Evolutionary conservation across 1,140 invertebrate genomes (phyloP).

Genomic region (Drosophila repletoides): DNA sequence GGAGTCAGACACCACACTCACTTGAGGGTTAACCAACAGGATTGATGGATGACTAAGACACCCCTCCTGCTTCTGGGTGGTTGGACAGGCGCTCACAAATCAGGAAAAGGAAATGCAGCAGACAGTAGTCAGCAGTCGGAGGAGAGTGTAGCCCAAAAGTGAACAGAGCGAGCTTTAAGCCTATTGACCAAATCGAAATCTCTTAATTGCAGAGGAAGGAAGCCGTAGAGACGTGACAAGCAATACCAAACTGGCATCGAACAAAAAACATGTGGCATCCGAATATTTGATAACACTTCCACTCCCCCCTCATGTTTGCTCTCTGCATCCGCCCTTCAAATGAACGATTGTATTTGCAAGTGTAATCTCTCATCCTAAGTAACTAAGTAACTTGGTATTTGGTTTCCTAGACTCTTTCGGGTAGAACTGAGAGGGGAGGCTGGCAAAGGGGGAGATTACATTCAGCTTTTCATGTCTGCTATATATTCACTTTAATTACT

Average conservation of each 20-base stretch:
- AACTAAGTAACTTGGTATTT: too few species aligned
- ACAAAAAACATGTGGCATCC: slow-evolving; percentile 39
- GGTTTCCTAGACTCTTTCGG: too few species aligned
- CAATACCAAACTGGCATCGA: slow-evolving; percentile 28
- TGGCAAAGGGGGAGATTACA: background rate
- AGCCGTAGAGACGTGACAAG: slow-evolving; percentile 56
- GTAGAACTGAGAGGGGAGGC: background rate
- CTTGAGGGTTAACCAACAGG: slow-evolving; percentile 22
- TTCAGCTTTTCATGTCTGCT: background rate
- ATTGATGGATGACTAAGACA: slow-evolving; percentile 55
- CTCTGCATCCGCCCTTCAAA: background rate
- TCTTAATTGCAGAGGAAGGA: slow-evolving; percentile 65
- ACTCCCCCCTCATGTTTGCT: background rate
- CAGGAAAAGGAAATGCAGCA: slow-evolving; percentile 43
- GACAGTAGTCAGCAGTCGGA: slow-evolving; percentile 22
- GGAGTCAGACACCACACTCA: background rate
- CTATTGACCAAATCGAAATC: slow-evolving; percentile 24
- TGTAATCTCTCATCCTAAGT: slow-evolving; percentile 28
- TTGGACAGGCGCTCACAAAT: slow-evolving; percentile 1
- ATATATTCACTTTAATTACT: background rate
- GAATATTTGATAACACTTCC: slow-evolving; percentile 17
- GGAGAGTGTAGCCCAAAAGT: background rate
- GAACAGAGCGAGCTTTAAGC: slow-evolving; percentile 20
- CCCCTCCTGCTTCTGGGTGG: slow-evolving; percentile 2
- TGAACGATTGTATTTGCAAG: slow-evolving; percentile 19